A percentile compares a stretch with the other conserved stretches of the same genome.
Conservation (phyloP, 2,113 vertebrate species). For the Colius striatus region DNA sequence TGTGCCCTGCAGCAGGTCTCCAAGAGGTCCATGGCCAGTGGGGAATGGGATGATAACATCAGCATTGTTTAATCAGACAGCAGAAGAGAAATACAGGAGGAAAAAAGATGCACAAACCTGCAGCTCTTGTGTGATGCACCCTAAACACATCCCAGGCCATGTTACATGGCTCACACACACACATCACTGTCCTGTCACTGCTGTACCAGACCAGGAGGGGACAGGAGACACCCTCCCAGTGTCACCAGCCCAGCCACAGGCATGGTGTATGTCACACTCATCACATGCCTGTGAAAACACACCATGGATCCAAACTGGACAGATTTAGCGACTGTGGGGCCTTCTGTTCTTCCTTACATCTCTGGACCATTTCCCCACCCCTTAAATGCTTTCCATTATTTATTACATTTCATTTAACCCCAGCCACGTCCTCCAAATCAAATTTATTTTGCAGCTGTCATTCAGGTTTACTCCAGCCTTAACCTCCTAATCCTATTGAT, state of each 20-base stretch:
- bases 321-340: background rate
- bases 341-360: slow-evolving; percentile 37
- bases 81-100: rapidly evolving
- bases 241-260: background rate
- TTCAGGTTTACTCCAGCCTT: slow-evolving; percentile 75
- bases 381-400: slow-evolving; percentile 70
- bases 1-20: background rate
- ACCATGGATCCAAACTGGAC: background rate
- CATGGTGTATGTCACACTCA: background rate
- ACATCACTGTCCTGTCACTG: background rate
- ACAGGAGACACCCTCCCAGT: background rate
- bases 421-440: slow-evolving; percentile 75
- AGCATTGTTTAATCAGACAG: rapidly evolving
- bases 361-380: slow-evolving; percentile 43
- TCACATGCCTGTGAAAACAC: background rate
- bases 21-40: background rate
- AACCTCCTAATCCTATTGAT: slow-evolving; percentile 79
- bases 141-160: rapidly evolving
- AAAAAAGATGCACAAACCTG: background rate
- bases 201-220: background rate
- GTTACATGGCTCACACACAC: rapidly evolving
- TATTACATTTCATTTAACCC: slow-evolving; percentile 79
- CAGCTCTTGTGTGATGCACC: rapidly evolving
- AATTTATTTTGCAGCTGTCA: slow-evolving; percentile 82
- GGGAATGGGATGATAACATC: background rate